Conservation (phyloP, 2,113 vertebrate species). For the Microcebus tavaratra region DNA sequence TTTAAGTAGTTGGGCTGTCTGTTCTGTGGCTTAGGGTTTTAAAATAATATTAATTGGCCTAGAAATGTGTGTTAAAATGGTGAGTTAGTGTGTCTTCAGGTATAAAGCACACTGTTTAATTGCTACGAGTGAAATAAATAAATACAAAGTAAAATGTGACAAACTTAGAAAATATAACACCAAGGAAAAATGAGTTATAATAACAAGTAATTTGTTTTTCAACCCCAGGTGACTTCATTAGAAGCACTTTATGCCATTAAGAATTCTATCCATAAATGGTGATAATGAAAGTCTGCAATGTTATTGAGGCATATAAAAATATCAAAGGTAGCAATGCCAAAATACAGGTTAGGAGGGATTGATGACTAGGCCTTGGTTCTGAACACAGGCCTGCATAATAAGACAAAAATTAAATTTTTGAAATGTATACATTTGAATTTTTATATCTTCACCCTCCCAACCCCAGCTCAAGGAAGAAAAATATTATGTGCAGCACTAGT, state of each 20-base stretch:
- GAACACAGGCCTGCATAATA: not conserved
- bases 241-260: not conserved
- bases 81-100: not conserved
- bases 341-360: not conserved
- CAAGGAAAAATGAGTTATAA: not conserved
- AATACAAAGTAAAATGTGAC: constrained; percentile 24
- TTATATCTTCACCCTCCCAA: not conserved
- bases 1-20: not conserved
- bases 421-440: constrained; percentile 27
- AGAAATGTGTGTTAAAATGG: not conserved
- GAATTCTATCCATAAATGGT: not conserved
- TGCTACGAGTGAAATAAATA: constrained; percentile 18
- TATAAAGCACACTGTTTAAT: not conserved
- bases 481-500: not conserved
- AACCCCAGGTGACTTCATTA: constrained; percentile 31
- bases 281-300: not conserved
- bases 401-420: not conserved
- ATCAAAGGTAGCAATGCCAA: not conserved
- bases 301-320: constrained; percentile 13
- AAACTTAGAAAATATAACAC: not conserved
- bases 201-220: constrained; percentile 35
- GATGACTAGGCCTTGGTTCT: not conserved
- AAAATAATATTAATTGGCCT: constrained; percentile 31
- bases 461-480: not conserved
- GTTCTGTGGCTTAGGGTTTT: not conserved